phyloP scores from a whole-genome alignment of 92 coral and sea anemone species.

The Epizoanthus scotinus region DNA sequence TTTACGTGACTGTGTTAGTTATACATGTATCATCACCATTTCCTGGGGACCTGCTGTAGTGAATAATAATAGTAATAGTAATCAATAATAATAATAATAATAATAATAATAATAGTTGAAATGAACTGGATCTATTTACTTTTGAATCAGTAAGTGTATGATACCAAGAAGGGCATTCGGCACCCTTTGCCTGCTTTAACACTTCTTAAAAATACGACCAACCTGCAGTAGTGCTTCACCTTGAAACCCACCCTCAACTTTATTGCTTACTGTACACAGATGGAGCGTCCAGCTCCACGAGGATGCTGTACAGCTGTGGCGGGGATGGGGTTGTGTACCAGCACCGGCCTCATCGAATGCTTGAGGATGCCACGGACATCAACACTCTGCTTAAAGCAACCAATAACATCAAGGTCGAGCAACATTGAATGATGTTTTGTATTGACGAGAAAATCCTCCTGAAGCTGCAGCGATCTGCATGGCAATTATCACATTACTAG shows the following conservation, averaged over 20 bases:
- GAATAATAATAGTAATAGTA: too few species aligned
- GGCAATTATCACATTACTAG: background rate
- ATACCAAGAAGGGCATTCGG: too few species aligned
- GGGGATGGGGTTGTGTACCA: conserved; percentile 92
- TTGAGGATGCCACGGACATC: conserved; percentile 80
- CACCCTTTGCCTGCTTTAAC: background rate
- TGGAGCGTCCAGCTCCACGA: conserved; percentile 1
- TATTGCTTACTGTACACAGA: conserved; percentile 5
- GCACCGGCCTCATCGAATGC: conserved; percentile 74
- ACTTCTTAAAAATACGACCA: background rate
- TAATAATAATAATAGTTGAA: too few species aligned
- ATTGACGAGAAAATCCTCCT: too few species aligned
- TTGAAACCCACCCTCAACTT: background rate
- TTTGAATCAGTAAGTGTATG: too few species aligned
- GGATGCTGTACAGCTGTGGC: conserved; percentile 88
- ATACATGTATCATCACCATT: conserved; percentile 31
- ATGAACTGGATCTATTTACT: too few species aligned
- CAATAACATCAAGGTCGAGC: conserved; percentile 76
- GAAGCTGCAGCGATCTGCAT: too few species aligned
- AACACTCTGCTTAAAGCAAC: conserved; percentile 71
- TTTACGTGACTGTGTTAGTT: background rate
- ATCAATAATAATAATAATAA: too few species aligned
- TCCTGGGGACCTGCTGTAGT: conserved; percentile 99
- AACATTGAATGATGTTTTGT: background rate
- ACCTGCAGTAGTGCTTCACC: background rate